A percentile compares a stretch with the other conserved stretches of the same genome.
These are phyloP conservation scores for Ceyx margarethae DNA, from an alignment of 2,113 vertebrate genomes.

Conservation along the genomic window DNA sequence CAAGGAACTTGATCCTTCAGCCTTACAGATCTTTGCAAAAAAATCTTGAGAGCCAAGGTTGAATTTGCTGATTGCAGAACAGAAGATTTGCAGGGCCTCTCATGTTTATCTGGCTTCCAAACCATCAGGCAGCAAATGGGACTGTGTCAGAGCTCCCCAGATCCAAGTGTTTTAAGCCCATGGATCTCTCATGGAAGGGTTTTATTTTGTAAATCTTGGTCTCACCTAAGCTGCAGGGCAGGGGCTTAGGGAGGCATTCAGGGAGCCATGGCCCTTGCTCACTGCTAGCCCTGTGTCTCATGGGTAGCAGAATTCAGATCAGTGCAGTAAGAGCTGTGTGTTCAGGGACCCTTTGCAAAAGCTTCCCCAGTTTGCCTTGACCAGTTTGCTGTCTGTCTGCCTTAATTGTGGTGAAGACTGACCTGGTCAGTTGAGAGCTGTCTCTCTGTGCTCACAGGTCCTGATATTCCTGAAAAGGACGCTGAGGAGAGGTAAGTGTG, in stretches of 20 bases:
- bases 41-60: background rate
- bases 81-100: background rate
- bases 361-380: background rate
- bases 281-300: background rate
- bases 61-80: background rate
- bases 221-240: background rate
- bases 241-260: background rate
- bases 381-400: background rate
- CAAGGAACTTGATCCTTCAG: background rate
- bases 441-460: slow-evolving; percentile 77
- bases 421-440: background rate
- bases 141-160: background rate
- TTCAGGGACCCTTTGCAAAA: slow-evolving; percentile 4
- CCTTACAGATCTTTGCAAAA: background rate
- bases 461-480: slow-evolving; percentile 92
- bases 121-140: background rate
- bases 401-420: background rate
- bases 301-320: background rate
- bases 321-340: background rate
- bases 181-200: background rate
- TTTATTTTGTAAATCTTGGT: background rate
- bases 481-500: slow-evolving; percentile 85
- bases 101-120: background rate
- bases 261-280: background rate
- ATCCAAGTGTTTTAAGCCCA: background rate